A percentile compares a stretch with the other conserved stretches of the same genome.
These are phyloP conservation scores for Paramormyrops kingsleyae DNA, from an alignment of 2,113 vertebrate genomes.

Conservation along the genomic window DNA sequence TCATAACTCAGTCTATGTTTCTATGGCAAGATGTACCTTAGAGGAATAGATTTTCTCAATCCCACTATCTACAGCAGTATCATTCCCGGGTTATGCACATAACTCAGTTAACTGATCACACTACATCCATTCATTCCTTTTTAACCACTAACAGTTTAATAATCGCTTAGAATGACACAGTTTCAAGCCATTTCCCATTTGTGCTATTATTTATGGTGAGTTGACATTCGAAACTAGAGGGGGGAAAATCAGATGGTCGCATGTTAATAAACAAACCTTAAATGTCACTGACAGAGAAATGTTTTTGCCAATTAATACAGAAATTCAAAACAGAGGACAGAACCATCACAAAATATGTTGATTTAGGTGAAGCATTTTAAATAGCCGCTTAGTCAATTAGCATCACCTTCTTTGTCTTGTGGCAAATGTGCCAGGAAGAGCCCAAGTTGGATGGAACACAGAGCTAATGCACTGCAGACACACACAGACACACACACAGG, in stretches of 20 bases:
- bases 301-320: not conserved
- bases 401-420: not conserved
- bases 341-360: not conserved
- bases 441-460: not conserved
- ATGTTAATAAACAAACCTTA: conserved; percentile 11
- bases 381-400: not conserved
- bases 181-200: not conserved
- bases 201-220: not conserved
- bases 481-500: not conserved
- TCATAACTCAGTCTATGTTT: not conserved
- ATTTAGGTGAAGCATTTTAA: not conserved
- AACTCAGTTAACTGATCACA: not conserved
- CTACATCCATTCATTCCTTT: not conserved
- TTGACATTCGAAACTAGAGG: not conserved
- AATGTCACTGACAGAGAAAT: not conserved
- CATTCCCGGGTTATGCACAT: not conserved
- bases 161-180: not conserved
- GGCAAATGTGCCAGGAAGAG: not conserved
- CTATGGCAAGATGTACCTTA: not conserved
- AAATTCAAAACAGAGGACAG: not conserved
- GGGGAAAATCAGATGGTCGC: not conserved
- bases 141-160: not conserved
- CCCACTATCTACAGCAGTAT: not conserved
- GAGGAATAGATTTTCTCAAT: not conserved
- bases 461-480: not conserved